Evolutionary conservation across 1,140 invertebrate genomes (phyloP).

Genomic region (Drosophila murphyi): DNA sequence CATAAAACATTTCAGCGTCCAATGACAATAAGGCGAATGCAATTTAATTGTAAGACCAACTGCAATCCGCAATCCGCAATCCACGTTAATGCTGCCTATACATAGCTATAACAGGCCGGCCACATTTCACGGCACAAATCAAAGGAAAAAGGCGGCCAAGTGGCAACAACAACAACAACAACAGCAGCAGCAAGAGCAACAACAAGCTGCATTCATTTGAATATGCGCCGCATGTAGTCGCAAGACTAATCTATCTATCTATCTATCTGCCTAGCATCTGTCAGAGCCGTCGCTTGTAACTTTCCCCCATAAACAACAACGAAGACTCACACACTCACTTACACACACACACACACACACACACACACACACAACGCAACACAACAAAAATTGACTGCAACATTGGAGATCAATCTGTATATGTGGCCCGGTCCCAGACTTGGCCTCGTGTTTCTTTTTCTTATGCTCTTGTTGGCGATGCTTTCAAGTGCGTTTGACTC

Average conservation of each 20-base stretch:
- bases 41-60: constrained; percentile 59
- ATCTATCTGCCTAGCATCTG: constrained; percentile 72
- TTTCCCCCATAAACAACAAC: constrained; percentile 76
- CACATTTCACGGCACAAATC: constrained; percentile 71
- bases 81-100: constrained; percentile 25
- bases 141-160: constrained; percentile 73
- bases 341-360: constrained; percentile 24
- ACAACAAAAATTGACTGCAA: constrained; percentile 64
- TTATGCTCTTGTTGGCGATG: constrained; percentile 15
- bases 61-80: constrained; percentile 30
- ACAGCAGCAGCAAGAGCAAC: constrained; percentile 28
- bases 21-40: constrained; percentile 61
- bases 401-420: constrained; percentile 40
- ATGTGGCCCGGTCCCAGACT: constrained; percentile 31
- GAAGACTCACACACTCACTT: constrained; percentile 25
- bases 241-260: constrained; percentile 42
- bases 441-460: constrained; percentile 21
- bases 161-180: constrained; percentile 45
- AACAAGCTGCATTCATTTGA: constrained; percentile 72
- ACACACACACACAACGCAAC: background rate
- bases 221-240: constrained; percentile 68
- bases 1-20: constrained; percentile 51
- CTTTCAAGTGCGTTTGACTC: constrained; percentile 48
- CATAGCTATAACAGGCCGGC: constrained; percentile 32
- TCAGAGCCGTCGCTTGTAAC: constrained; percentile 72